Evolutionary conservation across 1,140 invertebrate genomes (phyloP).

Genomic region (Cydia pomonella): DNA sequence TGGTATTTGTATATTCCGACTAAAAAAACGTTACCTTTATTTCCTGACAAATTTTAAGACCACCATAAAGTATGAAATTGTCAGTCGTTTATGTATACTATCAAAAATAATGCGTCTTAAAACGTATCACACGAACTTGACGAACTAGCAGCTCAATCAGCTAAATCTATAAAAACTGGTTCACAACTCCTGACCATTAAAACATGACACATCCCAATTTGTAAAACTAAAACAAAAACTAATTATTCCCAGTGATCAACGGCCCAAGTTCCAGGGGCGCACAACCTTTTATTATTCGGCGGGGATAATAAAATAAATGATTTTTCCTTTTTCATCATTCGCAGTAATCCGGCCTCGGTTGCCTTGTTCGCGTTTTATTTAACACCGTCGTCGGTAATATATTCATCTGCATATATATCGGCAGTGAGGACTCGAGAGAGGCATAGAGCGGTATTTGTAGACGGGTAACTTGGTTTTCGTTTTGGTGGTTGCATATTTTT

Average conservation of each 20-base stretch:
- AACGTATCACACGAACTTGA: too few relatives aligned
- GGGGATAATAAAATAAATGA: conserved; percentile 43
- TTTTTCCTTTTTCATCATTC: conserved; percentile 42
- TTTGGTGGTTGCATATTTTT: neutral
- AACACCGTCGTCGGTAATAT: conserved; percentile 38
- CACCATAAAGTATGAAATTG: too few relatives aligned
- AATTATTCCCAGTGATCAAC: conserved; percentile 26
- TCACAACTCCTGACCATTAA: neutral
- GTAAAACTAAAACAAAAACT: conserved; percentile 20
- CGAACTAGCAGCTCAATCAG: too few relatives aligned
- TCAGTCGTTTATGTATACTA: too few relatives aligned
- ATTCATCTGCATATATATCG: conserved; percentile 43
- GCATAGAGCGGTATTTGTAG: conserved; percentile 16
- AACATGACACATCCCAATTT: neutral
- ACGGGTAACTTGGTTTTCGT: neutral
- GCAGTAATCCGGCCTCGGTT: conserved; percentile 37
- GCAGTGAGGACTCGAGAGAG: conserved; percentile 17
- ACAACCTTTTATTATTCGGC: conserved; percentile 43
- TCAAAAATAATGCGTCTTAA: too few relatives aligned
- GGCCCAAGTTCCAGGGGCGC: conserved; percentile 53
- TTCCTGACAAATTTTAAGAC: neutral
- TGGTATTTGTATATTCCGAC: neutral
- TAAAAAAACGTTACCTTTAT: neutral
- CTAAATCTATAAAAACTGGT: neutral
- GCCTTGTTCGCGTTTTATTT: conserved; percentile 40